These are phyloP conservation scores for Chionis minor DNA, from an alignment of 2,113 vertebrate genomes.

Conservation along the genomic window DNA sequence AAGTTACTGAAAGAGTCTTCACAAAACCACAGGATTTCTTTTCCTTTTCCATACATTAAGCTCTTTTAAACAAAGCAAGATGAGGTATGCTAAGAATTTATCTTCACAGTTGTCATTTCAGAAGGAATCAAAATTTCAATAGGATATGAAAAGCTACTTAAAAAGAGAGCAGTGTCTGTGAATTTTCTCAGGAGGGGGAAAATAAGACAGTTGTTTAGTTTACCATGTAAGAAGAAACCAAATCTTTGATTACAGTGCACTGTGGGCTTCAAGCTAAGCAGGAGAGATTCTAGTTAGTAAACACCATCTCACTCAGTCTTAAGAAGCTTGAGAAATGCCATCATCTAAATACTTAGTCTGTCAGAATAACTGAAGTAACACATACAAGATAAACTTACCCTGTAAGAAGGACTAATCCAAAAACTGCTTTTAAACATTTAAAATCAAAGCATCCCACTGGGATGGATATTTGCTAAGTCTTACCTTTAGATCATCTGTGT, in stretches of 20 bases:
- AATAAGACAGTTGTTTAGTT: neutral
- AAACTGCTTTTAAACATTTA: neutral
- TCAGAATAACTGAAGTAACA: neutral
- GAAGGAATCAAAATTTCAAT: constrained; percentile 33
- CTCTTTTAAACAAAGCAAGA: constrained; percentile 12
- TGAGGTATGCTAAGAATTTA: neutral
- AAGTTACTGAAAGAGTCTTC: neutral
- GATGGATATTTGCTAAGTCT: neutral
- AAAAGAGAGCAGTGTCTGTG: neutral
- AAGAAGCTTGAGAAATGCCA: constrained; percentile 41
- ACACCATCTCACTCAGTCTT: neutral
- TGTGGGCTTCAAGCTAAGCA: constrained; percentile 18
- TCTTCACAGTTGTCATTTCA: neutral
- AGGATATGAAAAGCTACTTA: constrained; percentile 26
- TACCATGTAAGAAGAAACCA: neutral
- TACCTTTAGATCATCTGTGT: neutral
- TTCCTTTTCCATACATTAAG: neutral
- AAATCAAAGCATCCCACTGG: neutral
- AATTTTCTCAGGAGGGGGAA: neutral
- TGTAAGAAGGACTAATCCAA: neutral
- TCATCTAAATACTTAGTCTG: neutral
- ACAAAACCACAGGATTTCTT: neutral
- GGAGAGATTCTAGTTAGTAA: constrained; percentile 4
- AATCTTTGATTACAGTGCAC: neutral
- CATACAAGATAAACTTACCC: neutral